Evolutionary conservation across 2,113 vertebrate species (phyloP), one percentile per base, ranked within the genome.

Genomic region (Hiodon alosoides): DNA sequence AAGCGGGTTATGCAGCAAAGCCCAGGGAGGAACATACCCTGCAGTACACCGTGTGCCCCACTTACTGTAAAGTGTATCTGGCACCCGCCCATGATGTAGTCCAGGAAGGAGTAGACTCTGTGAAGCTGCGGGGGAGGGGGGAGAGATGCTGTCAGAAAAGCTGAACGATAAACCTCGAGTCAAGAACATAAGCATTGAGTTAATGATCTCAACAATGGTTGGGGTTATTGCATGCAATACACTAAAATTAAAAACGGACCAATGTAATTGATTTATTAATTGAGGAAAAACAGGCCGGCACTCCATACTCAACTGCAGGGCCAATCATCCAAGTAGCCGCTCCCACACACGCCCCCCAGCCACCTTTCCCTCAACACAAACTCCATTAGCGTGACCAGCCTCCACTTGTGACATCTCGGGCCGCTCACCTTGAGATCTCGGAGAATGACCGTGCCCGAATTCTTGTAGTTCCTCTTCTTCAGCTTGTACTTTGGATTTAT

Each of bases 81-180:
- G 83, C 96, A 98, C 88, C 97, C 95, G 0, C 97, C 97, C 97
- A 97, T 96, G 87, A 98, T 94, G 90, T 96, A 97, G 87, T 97
- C 95, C 86, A 97, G 90, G 90, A 97, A 98, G 77, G 96, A 97
- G 82, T 95, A 95, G 14, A 96, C 93, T 92, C 95, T 94, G 89
- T 94, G 94, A 84, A 96, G 93, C 95, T 96, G 91, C 75, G 79
- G 68, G 70, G 69, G 72, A 79, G 68, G 70, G 69, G 72, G 57
- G 81, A 7, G 69, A 72, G 52, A 14, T 7, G 3, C 31, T 31
- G 31, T 31, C 31, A 48, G n/a, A 48, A 5, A 69, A 64, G 7
- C 16, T 50, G 54, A 54, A 3, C 7, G 1, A 51, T 7, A 16
- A 3, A 16, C 5, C 8, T 11, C 16, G 8, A 14, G 53, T 48